A percentile compares a stretch with the other conserved stretches of the same genome.
These are phyloP conservation scores for Salpingus planirostris DNA, from an alignment of 2,888 invertebrate genomes.

Conservation along the genomic window DNA sequence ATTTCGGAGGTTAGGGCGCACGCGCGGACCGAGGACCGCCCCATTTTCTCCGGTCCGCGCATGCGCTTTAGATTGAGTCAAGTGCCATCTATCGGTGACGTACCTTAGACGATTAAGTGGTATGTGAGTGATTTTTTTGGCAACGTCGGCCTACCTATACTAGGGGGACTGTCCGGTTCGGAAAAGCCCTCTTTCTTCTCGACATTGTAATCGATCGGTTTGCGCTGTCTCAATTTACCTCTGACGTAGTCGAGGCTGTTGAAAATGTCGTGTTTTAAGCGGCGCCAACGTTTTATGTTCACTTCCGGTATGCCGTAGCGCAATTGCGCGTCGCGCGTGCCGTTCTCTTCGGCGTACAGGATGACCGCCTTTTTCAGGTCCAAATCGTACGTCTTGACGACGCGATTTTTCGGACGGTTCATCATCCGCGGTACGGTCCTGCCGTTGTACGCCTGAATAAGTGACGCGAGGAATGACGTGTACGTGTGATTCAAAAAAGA, in stretches of 20 bases:
- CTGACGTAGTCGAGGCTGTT: slow-evolving; percentile 13
- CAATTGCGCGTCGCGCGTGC: slow-evolving; percentile 28
- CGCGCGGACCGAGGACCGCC: too few relatives aligned
- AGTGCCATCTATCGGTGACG: too few relatives aligned
- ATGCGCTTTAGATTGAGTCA: too few relatives aligned
- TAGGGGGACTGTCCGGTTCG: slow-evolving; percentile 6
- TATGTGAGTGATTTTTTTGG: too few relatives aligned
- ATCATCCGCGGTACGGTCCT: too few relatives aligned
- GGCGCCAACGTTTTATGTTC: slow-evolving; percentile 33
- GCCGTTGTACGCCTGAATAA: too few relatives aligned
- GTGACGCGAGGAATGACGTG: too few relatives aligned
- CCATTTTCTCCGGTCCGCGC: too few relatives aligned
- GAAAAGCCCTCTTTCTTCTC: slow-evolving; percentile 2
- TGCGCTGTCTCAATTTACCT: slow-evolving; percentile 6
- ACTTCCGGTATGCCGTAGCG: slow-evolving; percentile 32
- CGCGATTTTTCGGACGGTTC: slow-evolving; percentile 1
- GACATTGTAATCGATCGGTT: slow-evolving; percentile 6
- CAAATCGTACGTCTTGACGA: slow-evolving; percentile 21
- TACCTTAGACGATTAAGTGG: too few relatives aligned
- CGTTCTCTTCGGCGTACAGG: slow-evolving; percentile 30
- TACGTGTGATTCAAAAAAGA: too few relatives aligned
- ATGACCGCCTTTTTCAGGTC: slow-evolving; percentile 33
- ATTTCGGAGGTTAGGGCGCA: too few relatives aligned
- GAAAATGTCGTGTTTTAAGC: slow-evolving; percentile 21
- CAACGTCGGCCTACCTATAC: slow-evolving; percentile 4